A percentile compares a stretch with the other conserved stretches of the same genome.
phyloP scores from a whole-genome alignment of 2,113 vertebrate genomes.

The Nettapus auritus region DNA sequence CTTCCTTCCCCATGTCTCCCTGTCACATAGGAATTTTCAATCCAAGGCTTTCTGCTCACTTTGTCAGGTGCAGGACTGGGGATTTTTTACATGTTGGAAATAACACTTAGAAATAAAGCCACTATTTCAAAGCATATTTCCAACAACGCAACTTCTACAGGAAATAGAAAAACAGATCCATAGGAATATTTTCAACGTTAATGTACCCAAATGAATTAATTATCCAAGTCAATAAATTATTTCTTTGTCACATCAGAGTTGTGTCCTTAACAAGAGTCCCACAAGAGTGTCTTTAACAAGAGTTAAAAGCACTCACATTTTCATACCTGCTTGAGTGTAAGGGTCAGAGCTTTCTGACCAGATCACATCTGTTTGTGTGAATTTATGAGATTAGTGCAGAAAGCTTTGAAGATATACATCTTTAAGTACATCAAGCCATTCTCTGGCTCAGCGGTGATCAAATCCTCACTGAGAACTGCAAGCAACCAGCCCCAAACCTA shows the following conservation, averaged over 20 bases:
- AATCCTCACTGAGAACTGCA: background rate
- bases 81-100: background rate
- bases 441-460: background rate
- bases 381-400: background rate
- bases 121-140: background rate
- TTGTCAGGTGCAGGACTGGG: background rate
- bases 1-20: background rate
- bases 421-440: background rate
- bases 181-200: background rate
- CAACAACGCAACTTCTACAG: background rate
- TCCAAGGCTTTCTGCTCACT: slow-evolving; percentile 23
- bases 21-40: background rate
- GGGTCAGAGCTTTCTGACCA: background rate
- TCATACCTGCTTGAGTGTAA: background rate
- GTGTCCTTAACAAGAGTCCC: background rate
- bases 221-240: background rate
- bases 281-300: background rate
- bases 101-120: background rate
- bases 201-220: background rate
- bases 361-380: background rate
- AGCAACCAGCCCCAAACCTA: background rate
- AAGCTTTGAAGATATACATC: background rate
- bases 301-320: fast-evolving
- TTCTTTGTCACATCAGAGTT: background rate
- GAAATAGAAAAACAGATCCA: background rate